Evolutionary conservation across 2,797 vertebrate genomes (phyloP).

Genomic region (Trachops cirrhosus): DNA sequence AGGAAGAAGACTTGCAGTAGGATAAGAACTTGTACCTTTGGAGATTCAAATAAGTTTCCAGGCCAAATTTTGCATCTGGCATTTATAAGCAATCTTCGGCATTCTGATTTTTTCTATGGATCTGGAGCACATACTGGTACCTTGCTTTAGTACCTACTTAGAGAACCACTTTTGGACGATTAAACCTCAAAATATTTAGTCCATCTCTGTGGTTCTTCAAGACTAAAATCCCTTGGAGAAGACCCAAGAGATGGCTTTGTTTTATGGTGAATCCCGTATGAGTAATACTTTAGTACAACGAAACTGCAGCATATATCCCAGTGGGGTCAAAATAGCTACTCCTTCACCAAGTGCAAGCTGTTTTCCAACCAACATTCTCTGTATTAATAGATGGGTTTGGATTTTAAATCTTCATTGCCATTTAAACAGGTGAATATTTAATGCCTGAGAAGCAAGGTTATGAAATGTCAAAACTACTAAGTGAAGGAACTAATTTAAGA

Average conservation of each 20-base stretch:
- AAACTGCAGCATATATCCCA: not conserved
- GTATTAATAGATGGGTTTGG: conserved; percentile 40
- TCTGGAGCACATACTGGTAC: not conserved
- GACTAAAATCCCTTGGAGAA: conserved; percentile 35
- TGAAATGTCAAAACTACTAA: conserved; percentile 67
- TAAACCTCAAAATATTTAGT: not conserved
- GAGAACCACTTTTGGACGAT: not conserved
- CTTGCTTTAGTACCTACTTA: not conserved
- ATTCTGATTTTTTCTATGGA: not conserved
- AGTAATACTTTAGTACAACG: conserved; percentile 33
- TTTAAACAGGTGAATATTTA: conserved; percentile 76
- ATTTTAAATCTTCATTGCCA: conserved; percentile 62
- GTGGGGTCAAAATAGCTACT: not conserved
- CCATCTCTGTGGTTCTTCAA: not conserved
- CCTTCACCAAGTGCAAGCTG: not conserved
- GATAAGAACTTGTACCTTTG: not conserved
- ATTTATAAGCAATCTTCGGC: not conserved
- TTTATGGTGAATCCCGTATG: not conserved
- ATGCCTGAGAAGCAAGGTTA: conserved; percentile 71
- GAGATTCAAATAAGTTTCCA: not conserved
- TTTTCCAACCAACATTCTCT: not conserved
- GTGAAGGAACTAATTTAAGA: conserved; percentile 67
- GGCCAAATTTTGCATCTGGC: not conserved
- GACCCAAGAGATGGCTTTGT: not conserved
- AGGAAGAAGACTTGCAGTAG: not conserved